Conservation (phyloP, 2,797 vertebrate genomes). For the Onychomys arenicola region DNA sequence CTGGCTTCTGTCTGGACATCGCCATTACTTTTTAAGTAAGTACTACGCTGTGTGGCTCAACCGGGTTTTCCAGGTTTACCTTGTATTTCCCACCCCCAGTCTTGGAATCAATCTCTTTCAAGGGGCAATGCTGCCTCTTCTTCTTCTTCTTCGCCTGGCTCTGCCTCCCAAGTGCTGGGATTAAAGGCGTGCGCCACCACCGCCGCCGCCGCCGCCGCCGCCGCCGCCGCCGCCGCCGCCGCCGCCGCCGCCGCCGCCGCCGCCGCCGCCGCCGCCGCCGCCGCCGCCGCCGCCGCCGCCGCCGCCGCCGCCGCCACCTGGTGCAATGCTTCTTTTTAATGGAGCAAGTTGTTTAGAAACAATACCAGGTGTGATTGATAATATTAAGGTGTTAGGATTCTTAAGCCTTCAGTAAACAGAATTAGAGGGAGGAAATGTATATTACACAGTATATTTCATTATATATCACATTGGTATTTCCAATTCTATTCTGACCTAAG, state of each 20-base stretch:
- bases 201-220: no score
- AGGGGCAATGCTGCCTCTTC: background rate
- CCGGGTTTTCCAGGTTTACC: background rate
- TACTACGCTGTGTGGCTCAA: background rate
- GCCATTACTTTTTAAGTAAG: constrained; percentile 12
- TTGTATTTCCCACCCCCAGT: background rate
- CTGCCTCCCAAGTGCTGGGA: no score
- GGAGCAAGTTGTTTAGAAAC: constrained; percentile 49
- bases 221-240: no score
- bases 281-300: no score
- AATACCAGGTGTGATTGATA: background rate
- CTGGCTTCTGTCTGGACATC: background rate
- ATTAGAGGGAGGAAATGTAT: background rate
- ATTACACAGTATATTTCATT: background rate
- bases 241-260: no score
- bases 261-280: no score
- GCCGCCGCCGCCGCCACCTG: no score
- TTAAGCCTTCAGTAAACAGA: background rate
- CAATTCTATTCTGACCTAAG: constrained; percentile 17
- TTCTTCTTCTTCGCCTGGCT: no score
- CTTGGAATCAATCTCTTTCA: constrained; percentile 1
- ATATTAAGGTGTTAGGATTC: background rate
- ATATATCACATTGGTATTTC: background rate
- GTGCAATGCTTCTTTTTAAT: constrained; percentile 40
- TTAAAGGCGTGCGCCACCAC: no score